Evolutionary conservation across 1,140 invertebrate species (phyloP).

Genomic region (Cheumatopsyche charites): DNA sequence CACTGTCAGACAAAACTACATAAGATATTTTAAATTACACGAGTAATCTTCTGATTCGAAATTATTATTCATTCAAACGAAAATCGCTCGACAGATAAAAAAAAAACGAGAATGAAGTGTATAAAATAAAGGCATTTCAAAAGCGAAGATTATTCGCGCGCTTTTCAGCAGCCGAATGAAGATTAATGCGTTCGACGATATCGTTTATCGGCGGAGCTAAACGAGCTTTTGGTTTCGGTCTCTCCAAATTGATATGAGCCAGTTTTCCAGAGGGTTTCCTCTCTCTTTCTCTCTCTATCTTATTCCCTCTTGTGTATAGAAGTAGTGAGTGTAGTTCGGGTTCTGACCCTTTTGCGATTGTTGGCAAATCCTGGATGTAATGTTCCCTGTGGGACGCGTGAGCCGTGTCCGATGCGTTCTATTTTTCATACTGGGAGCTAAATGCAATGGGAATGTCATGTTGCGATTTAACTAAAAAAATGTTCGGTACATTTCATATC

Average conservation of each 20-base stretch:
- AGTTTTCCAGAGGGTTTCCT: too few species aligned
- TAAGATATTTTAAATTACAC: not conserved
- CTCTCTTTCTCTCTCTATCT: not conserved
- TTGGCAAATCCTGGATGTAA: constrained; percentile 14
- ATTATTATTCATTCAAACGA: not conserved
- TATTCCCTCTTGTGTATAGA: not conserved
- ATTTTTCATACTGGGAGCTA: too few species aligned
- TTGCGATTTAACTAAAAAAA: too few species aligned
- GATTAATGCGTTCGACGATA: constrained; percentile 28
- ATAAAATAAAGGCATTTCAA: too few species aligned
- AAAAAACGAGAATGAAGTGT: too few species aligned
- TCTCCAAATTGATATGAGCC: constrained; percentile 27
- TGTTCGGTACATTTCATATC: too few species aligned
- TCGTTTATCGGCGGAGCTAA: constrained; percentile 13
- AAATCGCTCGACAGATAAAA: too few species aligned
- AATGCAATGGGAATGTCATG: too few species aligned
- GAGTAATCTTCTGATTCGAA: not conserved
- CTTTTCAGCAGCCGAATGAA: constrained; percentile 10
- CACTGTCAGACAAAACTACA: too few species aligned
- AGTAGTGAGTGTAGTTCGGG: not conserved
- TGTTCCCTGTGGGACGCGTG: constrained; percentile 14
- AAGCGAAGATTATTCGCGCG: too few species aligned
- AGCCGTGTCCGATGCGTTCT: too few species aligned
- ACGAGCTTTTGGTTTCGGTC: constrained; percentile 20
- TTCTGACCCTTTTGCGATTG: constrained; percentile 1